Base-by-base conservation (phyloP, 2,113 vertebrate species). In the Cettia cetti region DNA sequence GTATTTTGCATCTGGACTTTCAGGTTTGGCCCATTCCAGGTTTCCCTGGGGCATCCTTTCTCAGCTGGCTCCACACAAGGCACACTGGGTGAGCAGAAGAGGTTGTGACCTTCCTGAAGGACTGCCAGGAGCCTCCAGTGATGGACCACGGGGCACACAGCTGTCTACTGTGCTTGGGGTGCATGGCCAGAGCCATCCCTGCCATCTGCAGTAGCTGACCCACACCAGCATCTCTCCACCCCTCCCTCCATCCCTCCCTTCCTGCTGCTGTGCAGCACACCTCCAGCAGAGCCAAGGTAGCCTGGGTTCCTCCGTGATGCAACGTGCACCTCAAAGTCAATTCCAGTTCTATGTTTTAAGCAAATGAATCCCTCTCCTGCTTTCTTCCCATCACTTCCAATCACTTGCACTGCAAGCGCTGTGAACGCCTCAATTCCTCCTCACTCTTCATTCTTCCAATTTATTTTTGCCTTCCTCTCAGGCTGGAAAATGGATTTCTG, bases 401-500 rank as follows among this genome's bases (percentile, higher is more conserved):
- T 76, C 82, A 76, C 85, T 76, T 4, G 3, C 14, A 5, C 59
- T 19, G 79, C 0, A 3, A 90, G 52, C 12, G 1, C 76, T 26
- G 72, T n/a, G 69, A 94, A 89, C 3, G 28, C 92, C 76, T 92
- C 95, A 71, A 75, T 85, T 94, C 86, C 78, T 94, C 63, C 75
- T 92, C 74, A 80, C 78, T 94, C 94, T 85, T 96, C 87, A 87
- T 95, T 94, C 81, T 79, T 60, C 49, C 70, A 82, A 87, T 96
- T 81, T 86, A 45, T 76, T 92, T 59, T 60, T 69, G 53, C 78
- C 31, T 87, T 89, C 80, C 65, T 94, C 57, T 52, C 89, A 78
- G 91, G 52, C 91, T n/a, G 45, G 57, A 72, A 96, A 95, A 95
- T 65, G 66, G 94, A 95, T 95, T 95, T 82, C 92, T 91, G 81